phyloP scores from a whole-genome alignment of 2,888 invertebrate genomes.

The Digitonthophagus gazella region DNA sequence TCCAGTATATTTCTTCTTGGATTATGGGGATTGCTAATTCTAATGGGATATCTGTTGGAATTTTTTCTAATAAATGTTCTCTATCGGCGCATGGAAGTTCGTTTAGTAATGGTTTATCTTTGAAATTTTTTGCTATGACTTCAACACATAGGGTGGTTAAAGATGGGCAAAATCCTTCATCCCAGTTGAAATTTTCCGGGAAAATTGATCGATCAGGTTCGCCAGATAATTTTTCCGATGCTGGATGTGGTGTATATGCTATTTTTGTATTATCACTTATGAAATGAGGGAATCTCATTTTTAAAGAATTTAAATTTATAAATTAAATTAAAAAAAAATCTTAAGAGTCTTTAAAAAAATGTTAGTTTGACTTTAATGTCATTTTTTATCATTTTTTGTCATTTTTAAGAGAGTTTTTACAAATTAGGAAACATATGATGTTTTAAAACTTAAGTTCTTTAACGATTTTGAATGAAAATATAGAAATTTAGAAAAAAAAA shows the following conservation, averaged over 20 bases:
- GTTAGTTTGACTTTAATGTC: too few species aligned
- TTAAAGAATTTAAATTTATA: too few species aligned
- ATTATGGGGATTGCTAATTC: slow-evolving; percentile 57
- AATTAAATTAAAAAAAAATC: too few species aligned
- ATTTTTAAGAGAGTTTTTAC: too few species aligned
- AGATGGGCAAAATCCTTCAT: slow-evolving; percentile 52
- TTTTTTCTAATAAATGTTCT: slow-evolving; percentile 60
- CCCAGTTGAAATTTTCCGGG: slow-evolving; percentile 58
- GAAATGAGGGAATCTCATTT: slow-evolving; percentile 45
- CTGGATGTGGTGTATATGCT: slow-evolving; percentile 51
- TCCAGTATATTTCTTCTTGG: slow-evolving; percentile 64
- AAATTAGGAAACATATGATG: too few species aligned
- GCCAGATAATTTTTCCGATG: slow-evolving; percentile 39
- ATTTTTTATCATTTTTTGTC: too few species aligned
- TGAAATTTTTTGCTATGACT: slow-evolving; percentile 54
- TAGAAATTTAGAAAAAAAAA: too few species aligned
- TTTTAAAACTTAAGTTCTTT: too few species aligned
- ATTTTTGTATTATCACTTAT: slow-evolving; percentile 51
- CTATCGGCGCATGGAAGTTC: slow-evolving; percentile 58
- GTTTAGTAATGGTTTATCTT: slow-evolving; percentile 56
- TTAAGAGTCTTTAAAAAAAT: too few species aligned
- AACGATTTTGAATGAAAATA: too few species aligned
- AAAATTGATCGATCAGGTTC: slow-evolving; percentile 53
- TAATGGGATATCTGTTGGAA: slow-evolving; percentile 60
- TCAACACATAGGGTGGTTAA: slow-evolving; percentile 54